phyloP scores from a whole-genome alignment of 2,888 invertebrate genomes.

The Tineola bisselliella region DNA sequence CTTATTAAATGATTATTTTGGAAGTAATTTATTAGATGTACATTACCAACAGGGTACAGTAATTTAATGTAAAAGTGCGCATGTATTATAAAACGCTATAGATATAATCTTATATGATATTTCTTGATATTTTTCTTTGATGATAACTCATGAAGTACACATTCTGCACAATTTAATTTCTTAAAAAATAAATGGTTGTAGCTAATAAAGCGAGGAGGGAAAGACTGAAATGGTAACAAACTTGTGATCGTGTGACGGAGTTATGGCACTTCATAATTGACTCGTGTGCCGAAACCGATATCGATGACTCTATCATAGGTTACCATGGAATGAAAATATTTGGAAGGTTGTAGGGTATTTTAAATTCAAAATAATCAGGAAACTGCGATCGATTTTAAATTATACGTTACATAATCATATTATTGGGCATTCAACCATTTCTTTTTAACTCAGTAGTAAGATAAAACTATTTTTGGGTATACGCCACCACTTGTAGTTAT shows the following conservation, averaged over 20 bases:
- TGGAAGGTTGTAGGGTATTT: neutral
- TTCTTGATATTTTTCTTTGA: neutral
- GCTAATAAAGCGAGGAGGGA: constrained; percentile 16
- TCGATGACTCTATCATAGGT: neutral
- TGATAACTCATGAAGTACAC: neutral
- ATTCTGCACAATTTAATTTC: neutral
- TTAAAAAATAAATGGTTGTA: neutral
- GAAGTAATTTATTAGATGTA: constrained; percentile 12
- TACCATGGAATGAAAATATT: neutral
- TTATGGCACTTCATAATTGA: constrained; percentile 1
- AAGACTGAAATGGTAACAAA: constrained; percentile 62
- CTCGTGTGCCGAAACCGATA: neutral
- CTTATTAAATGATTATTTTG: constrained; percentile 1
- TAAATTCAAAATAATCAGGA: neutral
- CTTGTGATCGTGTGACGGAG: constrained; percentile 42
- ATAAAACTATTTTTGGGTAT: constrained; percentile 10
- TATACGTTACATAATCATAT: constrained; percentile 1
- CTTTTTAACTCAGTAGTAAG: constrained; percentile 2
- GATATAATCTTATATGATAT: neutral
- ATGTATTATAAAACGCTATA: neutral
- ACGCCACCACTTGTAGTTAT: constrained; percentile 8
- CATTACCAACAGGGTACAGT: constrained; percentile 12
- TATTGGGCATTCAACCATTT: neutral
- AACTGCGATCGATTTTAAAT: neutral
- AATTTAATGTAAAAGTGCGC: constrained; percentile 3